A percentile compares a stretch with the other conserved stretches of the same genome.
phyloP scores from a whole-genome alignment of 2,113 vertebrate genomes.

The Entelurus aequoreus region DNA sequence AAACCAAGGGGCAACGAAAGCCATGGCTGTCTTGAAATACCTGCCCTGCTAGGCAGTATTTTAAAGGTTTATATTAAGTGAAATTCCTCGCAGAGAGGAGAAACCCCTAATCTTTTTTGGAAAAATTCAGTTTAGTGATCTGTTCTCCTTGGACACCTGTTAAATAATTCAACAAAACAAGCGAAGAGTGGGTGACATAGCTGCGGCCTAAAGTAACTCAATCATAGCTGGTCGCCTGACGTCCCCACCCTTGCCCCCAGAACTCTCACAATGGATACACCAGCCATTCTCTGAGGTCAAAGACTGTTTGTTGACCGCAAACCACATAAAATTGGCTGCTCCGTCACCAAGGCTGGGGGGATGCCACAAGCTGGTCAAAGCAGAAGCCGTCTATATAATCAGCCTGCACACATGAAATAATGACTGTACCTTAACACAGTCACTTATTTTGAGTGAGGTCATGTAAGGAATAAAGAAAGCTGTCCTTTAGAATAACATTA shows the following conservation, averaged over 20 bases:
- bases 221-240: constrained; percentile 52
- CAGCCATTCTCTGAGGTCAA: constrained; percentile 62
- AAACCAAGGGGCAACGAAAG: background rate
- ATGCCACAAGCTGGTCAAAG: constrained; percentile 53
- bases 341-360: constrained; percentile 17
- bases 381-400: constrained; percentile 33
- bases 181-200: constrained; percentile 49
- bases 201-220: constrained; percentile 56
- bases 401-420: constrained; percentile 38
- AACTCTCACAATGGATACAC: constrained; percentile 42
- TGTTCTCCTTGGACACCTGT: constrained; percentile 48
- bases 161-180: constrained; percentile 70
- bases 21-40: no score
- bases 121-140: background rate
- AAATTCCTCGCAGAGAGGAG: background rate
- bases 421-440: constrained; percentile 16
- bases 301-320: constrained; percentile 68
- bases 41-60: background rate
- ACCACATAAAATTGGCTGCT: constrained; percentile 65
- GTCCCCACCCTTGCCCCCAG: constrained; percentile 41
- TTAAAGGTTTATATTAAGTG: background rate
- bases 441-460: constrained; percentile 32
- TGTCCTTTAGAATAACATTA: constrained; percentile 27
- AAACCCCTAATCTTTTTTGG: background rate
- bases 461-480: constrained; percentile 24